Evolutionary conservation across 1,140 invertebrate species (phyloP).

Genomic region (Aphis gossypii): DNA sequence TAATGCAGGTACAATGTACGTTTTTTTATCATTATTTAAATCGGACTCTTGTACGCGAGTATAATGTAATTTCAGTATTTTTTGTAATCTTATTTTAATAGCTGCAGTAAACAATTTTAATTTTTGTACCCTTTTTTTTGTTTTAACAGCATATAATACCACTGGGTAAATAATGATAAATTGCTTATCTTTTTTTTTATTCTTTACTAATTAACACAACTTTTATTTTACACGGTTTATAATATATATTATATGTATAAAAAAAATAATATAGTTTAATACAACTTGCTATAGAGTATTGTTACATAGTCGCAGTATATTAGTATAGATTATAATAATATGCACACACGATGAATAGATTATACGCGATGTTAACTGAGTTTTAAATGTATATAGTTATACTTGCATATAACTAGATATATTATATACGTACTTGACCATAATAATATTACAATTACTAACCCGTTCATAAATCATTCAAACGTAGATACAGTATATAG

Average conservation of each 20-base stretch:
- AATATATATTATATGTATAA: no score
- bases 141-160: not conserved
- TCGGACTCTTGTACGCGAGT: not conserved
- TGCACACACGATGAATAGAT: not conserved
- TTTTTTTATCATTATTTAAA: not conserved
- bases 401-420: not conserved
- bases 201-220: conserved; percentile 11
- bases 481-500: not conserved
- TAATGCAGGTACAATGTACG: not conserved
- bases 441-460: not conserved
- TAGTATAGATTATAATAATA: no score
- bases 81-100: conserved; percentile 15
- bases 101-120: not conserved
- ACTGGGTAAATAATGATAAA: conserved; percentile 6
- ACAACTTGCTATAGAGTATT: no score
- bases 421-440: not conserved
- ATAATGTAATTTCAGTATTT: not conserved
- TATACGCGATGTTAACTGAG: not conserved
- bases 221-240: not conserved
- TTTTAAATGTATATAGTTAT: not conserved
- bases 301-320: no score
- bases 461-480: not conserved
- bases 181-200: not conserved
- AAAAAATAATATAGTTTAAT: no score
- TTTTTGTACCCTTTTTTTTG: not conserved